Conservation (phyloP, 2,113 vertebrate species). For the Azemiops feae region DNA sequence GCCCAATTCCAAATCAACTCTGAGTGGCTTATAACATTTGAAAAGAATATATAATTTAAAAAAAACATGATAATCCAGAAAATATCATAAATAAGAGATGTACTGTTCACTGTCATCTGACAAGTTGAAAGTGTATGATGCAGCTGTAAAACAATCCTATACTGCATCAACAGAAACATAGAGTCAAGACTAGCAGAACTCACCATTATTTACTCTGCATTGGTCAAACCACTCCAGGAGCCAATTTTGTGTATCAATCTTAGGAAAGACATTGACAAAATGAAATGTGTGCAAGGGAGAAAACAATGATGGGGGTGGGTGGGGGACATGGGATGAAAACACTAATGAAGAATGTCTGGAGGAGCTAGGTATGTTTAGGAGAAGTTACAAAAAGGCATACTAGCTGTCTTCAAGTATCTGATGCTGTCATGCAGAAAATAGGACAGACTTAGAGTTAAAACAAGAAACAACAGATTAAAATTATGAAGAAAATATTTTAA, state of each 20-base stretch:
- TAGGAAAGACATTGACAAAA: neutral
- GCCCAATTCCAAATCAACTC: neutral
- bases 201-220: neutral
- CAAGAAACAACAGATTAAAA: neutral
- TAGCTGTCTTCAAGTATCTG: neutral
- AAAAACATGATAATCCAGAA: neutral
- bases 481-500: neutral
- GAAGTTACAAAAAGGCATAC: neutral
- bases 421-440: neutral
- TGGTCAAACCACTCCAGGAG: neutral
- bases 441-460: neutral
- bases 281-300: neutral
- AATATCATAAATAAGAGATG: neutral
- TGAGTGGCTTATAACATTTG: neutral
- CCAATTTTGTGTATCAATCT: neutral
- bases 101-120: neutral
- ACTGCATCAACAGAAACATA: neutral
- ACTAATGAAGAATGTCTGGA: neutral
- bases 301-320: neutral
- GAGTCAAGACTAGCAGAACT: neutral
- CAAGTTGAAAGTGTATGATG: neutral
- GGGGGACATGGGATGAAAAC: neutral
- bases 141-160: neutral
- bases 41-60: neutral
- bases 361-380: neutral